Evolutionary conservation across 2,113 vertebrate species (phyloP).

Genomic region (Dasyornis broadbenti): DNA sequence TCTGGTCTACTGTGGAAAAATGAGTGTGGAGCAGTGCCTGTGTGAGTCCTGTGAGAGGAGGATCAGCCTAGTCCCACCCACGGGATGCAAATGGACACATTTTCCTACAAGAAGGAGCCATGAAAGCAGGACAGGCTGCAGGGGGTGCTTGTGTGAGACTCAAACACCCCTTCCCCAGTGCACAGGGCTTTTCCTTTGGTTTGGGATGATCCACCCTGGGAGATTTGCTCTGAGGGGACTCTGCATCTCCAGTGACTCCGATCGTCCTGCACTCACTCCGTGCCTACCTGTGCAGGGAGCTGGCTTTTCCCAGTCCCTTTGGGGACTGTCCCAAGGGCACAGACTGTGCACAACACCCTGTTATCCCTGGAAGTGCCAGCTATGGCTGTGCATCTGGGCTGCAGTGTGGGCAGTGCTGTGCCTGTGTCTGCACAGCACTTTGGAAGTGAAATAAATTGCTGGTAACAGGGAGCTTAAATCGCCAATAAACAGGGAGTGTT

Average conservation of each 20-base stretch:
- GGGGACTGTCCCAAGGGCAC: background rate
- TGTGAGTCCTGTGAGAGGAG: background rate
- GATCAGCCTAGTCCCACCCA: background rate
- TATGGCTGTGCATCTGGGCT: background rate
- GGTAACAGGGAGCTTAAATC: background rate
- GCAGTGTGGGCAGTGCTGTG: background rate
- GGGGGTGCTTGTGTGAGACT: background rate
- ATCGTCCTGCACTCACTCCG: background rate
- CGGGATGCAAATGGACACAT: background rate
- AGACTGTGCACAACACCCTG: accelerated
- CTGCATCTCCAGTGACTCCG: background rate
- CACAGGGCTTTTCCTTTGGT: background rate
- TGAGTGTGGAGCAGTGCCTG: background rate
- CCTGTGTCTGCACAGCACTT: background rate
- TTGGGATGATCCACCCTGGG: accelerated
- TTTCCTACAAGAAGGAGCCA: background rate
- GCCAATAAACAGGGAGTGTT: too few relatives aligned
- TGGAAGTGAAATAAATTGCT: background rate
- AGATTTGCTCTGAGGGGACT: background rate
- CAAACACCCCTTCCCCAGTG: background rate
- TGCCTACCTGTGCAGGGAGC: background rate
- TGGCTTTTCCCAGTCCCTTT: background rate
- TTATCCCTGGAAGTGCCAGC: background rate
- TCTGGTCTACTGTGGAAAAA: background rate
- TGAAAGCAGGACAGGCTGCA: background rate